Conservation (phyloP, 64 coral and sea anemone genomes). For the Catalaphyllia jardinei region DNA sequence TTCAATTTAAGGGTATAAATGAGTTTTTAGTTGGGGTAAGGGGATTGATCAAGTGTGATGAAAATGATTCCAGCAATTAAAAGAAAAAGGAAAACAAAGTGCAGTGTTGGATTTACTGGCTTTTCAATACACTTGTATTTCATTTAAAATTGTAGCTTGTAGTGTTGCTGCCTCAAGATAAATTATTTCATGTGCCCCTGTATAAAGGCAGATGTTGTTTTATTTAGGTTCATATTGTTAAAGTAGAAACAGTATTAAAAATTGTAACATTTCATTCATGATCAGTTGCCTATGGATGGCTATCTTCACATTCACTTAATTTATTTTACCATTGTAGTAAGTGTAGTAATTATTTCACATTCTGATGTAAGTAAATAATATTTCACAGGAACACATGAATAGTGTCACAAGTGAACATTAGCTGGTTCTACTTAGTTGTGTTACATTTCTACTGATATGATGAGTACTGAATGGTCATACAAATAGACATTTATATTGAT, state of each 20-base stretch:
- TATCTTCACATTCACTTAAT: too few relatives aligned
- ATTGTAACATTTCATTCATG: too few relatives aligned
- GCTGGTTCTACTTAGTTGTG: neutral
- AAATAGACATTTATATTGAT: conserved; percentile 17
- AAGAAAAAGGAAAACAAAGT: neutral
- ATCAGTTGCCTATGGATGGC: too few relatives aligned
- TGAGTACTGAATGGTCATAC: neutral
- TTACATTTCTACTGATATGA: neutral
- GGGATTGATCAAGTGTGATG: neutral
- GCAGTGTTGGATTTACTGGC: neutral
- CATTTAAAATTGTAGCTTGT: neutral
- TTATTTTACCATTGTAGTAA: too few relatives aligned
- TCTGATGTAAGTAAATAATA: too few relatives aligned
- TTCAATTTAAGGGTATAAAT: conserved; percentile 63
- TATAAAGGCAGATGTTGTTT: too few relatives aligned
- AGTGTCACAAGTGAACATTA: neutral
- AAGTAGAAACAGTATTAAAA: too few relatives aligned
- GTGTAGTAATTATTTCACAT: too few relatives aligned
- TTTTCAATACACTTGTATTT: neutral
- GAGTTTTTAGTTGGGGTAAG: conserved; percentile 42
- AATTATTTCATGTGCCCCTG: too few relatives aligned
- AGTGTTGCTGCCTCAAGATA: too few relatives aligned
- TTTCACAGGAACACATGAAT: neutral
- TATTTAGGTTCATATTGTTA: too few relatives aligned
- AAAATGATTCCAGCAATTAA: conserved; percentile 27